phyloP scores from a whole-genome alignment of 2,797 vertebrate genomes.

The Dromococcyx pavoninus region DNA sequence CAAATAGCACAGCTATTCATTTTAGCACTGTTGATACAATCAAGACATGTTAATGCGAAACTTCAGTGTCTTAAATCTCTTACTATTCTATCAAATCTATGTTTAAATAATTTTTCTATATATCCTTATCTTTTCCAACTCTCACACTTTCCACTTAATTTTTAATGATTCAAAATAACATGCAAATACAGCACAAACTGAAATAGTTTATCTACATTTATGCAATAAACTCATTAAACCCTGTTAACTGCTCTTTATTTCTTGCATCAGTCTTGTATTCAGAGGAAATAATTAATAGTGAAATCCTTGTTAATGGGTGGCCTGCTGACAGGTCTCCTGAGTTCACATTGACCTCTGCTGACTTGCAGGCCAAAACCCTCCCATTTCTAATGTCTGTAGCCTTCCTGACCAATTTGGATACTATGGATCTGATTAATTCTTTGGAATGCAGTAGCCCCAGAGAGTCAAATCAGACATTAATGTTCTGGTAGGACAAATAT shows the following conservation, averaged over 20 bases:
- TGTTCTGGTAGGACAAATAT: neutral
- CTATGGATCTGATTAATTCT: constrained; percentile 48
- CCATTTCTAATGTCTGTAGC: constrained; percentile 36
- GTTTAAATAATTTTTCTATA: neutral
- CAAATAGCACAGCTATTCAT: constrained; percentile 61
- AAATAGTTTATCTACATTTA: constrained; percentile 25
- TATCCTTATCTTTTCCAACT: neutral
- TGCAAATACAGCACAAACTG: neutral
- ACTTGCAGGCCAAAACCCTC: constrained; percentile 43
- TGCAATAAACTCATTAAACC: constrained; percentile 46
- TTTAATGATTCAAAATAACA: neutral
- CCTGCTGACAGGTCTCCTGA: constrained; percentile 36
- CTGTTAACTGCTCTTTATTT: constrained; percentile 23
- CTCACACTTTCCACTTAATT: neutral
- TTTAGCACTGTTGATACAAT: constrained; percentile 49
- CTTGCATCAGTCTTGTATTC: constrained; percentile 15
- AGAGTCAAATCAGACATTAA: neutral
- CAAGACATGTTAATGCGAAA: constrained; percentile 47
- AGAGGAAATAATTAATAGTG: constrained; percentile 65
- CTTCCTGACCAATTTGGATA: constrained; percentile 45
- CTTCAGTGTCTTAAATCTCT: neutral
- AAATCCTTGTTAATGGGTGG: constrained; percentile 58
- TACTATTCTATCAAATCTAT: neutral
- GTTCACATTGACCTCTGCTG: constrained; percentile 49
- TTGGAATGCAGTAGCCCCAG: constrained; percentile 27